phyloP scores from a whole-genome alignment of 1,140 invertebrate genomes.

The Sminthurides bifidus region DNA sequence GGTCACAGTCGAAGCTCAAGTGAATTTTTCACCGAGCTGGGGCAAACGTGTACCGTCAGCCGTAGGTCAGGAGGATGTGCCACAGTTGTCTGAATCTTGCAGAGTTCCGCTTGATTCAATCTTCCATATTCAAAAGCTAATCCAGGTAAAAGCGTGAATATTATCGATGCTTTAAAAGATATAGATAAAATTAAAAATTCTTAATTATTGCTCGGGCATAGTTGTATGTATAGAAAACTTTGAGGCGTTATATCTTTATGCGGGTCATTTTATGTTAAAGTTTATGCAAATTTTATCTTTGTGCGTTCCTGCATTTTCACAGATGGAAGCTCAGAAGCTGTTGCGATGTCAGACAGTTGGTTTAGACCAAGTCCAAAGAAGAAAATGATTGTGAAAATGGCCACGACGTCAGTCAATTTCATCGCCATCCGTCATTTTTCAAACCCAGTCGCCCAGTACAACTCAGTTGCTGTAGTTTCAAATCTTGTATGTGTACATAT shows the following conservation, averaged over 20 bases:
- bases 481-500: too few species aligned
- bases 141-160: slow-evolving; percentile 10
- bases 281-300: too few species aligned
- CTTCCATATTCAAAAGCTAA: slow-evolving; percentile 13
- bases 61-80: not conserved
- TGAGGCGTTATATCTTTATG: too few species aligned
- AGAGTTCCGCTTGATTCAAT: slow-evolving; percentile 14
- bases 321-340: slow-evolving; percentile 10
- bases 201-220: not conserved
- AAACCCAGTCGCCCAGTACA: too few species aligned
- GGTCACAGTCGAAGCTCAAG: slow-evolving; percentile 27
- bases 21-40: slow-evolving; percentile 34
- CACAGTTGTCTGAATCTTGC: slow-evolving; percentile 9
- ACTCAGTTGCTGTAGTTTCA: not conserved
- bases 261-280: too few species aligned
- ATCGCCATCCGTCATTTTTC: too few species aligned
- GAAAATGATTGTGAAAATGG: too few species aligned
- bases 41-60: slow-evolving; percentile 29
- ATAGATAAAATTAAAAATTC: not conserved
- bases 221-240: too few species aligned
- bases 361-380: not conserved
- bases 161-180: not conserved
- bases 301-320: too few species aligned
- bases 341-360: slow-evolving; percentile 1
- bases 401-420: too few species aligned